Percentiles rank a stretch among this genome's conserved stretches.
These are phyloP conservation scores for Chrysogorgia sp. DNA, from an alignment of 92 coral and sea anemone species.

Conservation along the genomic window DNA sequence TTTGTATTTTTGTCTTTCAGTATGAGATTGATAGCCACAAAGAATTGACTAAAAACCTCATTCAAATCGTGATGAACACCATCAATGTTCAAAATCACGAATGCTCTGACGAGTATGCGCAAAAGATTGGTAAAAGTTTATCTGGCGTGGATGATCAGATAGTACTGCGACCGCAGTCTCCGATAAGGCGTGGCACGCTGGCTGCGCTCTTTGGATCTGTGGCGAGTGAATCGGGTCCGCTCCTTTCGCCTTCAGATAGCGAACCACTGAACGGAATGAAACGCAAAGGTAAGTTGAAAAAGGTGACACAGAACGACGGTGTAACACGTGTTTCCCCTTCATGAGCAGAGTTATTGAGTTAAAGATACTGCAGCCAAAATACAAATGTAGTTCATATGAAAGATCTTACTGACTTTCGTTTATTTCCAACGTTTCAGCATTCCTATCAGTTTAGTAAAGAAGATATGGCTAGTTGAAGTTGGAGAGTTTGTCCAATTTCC, in stretches of 20 bases:
- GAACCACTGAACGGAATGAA: slow-evolving; percentile 19
- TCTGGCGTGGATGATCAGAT: slow-evolving; percentile 66
- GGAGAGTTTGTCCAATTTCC: no score
- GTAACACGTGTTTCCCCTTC: background rate
- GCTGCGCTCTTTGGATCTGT: slow-evolving; percentile 43
- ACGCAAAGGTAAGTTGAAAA: slow-evolving; percentile 14
- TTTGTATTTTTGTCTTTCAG: slow-evolving; percentile 45
- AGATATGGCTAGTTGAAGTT: background rate
- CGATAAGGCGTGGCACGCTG: slow-evolving; percentile 37
- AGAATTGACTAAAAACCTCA: slow-evolving; percentile 90
- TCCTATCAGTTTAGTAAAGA: no score
- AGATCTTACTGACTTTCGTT: no score
- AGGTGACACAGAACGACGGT: background rate
- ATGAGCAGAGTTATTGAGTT: background rate
- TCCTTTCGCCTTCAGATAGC: slow-evolving; percentile 16
- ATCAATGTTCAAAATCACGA: slow-evolving; percentile 95
- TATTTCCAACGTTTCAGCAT: no score
- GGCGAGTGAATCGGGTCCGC: slow-evolving; percentile 3
- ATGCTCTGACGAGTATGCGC: slow-evolving; percentile 81
- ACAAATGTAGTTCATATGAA: no score
- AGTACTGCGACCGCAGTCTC: slow-evolving; percentile 9
- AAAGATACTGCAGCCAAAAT: no score
- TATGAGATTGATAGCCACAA: slow-evolving; percentile 90
- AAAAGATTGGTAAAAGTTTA: slow-evolving; percentile 64
- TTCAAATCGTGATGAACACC: slow-evolving; percentile 86